These are phyloP conservation scores for Merodon equestris DNA, from an alignment of 2,888 invertebrate genomes.

Conservation along the genomic window DNA sequence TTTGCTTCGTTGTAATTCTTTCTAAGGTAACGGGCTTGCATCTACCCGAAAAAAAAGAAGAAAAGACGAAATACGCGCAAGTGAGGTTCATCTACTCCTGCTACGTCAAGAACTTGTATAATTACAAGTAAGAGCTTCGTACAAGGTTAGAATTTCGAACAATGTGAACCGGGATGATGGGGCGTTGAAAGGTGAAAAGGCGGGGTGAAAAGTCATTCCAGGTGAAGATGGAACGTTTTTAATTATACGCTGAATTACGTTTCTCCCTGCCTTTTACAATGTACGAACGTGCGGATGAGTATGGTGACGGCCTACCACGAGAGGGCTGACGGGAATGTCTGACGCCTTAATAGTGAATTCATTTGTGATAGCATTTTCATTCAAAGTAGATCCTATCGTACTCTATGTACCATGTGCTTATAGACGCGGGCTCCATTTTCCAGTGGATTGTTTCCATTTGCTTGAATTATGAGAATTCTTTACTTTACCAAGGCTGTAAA, in stretches of 20 bases:
- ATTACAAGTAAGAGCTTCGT: conserved; percentile 45
- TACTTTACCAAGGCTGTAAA: conserved; percentile 13
- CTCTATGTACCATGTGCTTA: conserved; percentile 3
- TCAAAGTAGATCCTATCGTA: conserved; percentile 20
- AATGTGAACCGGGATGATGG: conserved; percentile 17
- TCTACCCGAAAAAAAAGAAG: conserved; percentile 37
- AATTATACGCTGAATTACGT: conserved; percentile 67
- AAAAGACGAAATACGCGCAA: no score
- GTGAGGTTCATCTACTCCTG: conserved; percentile 39
- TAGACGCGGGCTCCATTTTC: conserved; percentile 17
- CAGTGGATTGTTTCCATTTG: conserved; percentile 49
- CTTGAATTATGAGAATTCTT: conserved; percentile 50
- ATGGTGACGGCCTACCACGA: conserved; percentile 31
- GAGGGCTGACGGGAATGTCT: conserved; percentile 17
- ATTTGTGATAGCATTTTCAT: no score
- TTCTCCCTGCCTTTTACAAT: conserved; percentile 32
- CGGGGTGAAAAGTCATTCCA: conserved; percentile 41
- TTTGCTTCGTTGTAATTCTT: conserved; percentile 61
- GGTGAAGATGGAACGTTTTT: conserved; percentile 63
- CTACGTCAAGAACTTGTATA: conserved; percentile 47
- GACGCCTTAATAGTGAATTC: no score
- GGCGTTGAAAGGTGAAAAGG: conserved; percentile 24
- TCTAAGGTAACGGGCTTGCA: conserved; percentile 31
- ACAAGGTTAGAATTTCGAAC: conserved; percentile 50
- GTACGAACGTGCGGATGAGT: conserved; percentile 29